phyloP scores from a whole-genome alignment of 2,113 vertebrate genomes.

The Ornithorhynchus anatinus region DNA sequence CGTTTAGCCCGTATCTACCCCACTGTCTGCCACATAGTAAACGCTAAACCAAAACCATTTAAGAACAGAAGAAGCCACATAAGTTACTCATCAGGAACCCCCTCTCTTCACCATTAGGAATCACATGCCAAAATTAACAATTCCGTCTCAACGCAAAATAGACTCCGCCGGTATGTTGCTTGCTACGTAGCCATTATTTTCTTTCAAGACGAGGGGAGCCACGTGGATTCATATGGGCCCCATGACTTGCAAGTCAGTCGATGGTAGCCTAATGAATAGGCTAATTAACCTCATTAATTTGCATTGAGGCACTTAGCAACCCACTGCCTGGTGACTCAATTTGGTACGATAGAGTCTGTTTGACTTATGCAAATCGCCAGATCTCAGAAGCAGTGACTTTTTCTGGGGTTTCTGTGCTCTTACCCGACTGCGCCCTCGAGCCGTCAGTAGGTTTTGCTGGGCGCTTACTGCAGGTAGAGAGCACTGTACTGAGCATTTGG shows the following conservation, averaged over 20 bases:
- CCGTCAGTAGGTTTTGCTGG: no score
- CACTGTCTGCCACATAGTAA: no score
- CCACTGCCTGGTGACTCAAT: background rate
- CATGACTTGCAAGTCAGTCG: background rate
- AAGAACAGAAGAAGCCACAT: no score
- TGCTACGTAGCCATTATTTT: accelerated
- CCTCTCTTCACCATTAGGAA: no score
- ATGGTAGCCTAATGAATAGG: background rate
- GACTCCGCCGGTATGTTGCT: background rate
- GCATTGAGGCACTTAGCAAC: background rate
- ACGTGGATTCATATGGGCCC: background rate
- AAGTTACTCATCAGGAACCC: no score
- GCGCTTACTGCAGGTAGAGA: no score
- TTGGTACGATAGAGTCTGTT: background rate
- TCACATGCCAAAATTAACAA: background rate
- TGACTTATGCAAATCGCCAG: background rate
- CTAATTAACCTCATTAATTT: background rate
- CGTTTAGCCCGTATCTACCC: no score
- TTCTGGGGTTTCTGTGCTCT: no score
- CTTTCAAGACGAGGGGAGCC: background rate
- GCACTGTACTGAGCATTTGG: no score
- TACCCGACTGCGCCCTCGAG: no score
- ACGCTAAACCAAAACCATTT: no score
- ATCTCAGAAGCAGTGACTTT: no score
- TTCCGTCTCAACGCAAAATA: background rate